These are phyloP conservation scores for Cryptomyrus ogoouensis DNA, from an alignment of 2,113 vertebrate species.

Conservation along the genomic window DNA sequence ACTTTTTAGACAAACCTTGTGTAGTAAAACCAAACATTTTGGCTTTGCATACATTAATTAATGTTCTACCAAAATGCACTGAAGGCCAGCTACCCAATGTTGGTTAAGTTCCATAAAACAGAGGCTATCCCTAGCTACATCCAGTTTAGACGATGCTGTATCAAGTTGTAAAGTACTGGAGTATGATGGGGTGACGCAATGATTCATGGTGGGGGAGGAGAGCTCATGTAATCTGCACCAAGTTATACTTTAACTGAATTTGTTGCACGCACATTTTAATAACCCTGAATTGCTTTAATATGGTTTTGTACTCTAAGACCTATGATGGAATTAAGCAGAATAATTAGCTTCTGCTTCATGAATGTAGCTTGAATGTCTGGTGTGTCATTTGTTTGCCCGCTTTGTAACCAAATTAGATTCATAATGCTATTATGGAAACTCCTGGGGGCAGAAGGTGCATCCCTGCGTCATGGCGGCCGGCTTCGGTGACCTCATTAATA, in stretches of 20 bases:
- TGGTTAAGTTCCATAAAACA: neutral
- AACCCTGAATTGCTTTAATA: constrained; percentile 1
- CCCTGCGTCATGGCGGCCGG: neutral
- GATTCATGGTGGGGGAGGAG: neutral
- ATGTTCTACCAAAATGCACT: neutral
- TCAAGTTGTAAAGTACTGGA: neutral
- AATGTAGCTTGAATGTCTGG: neutral
- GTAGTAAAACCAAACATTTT: neutral
- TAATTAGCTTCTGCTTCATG: neutral
- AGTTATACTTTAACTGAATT: neutral
- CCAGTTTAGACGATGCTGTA: neutral
- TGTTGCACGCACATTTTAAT: neutral
- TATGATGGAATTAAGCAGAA: neutral
- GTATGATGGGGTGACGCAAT: neutral
- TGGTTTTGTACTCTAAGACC: neutral
- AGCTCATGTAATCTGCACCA: neutral
- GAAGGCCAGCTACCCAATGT: neutral
- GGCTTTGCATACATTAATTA: neutral
- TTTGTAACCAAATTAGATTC: neutral
- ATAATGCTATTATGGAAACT: neutral
- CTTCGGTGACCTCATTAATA: neutral
- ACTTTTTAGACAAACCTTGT: neutral
- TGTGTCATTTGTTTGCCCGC: neutral
- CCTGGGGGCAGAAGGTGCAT: neutral
- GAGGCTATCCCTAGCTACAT: neutral